phyloP scores from a whole-genome alignment of 1,140 invertebrate species.

The Uloborus diversus region DNA sequence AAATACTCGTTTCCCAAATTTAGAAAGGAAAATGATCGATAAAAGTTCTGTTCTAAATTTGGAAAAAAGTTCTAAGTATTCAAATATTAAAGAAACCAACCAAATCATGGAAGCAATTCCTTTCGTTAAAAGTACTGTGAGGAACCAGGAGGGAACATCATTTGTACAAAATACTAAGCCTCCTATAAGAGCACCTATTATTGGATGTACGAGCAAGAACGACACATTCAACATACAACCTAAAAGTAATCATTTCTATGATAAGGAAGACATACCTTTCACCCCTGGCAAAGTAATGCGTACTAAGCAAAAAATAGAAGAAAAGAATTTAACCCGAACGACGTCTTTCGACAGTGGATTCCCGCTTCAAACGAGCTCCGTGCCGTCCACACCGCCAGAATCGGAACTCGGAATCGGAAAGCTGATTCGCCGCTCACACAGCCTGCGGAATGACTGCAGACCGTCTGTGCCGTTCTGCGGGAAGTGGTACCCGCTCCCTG shows the following conservation, averaged over 20 bases:
- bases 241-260: constrained; percentile 63
- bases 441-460: constrained; percentile 62
- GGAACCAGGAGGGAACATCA: constrained; percentile 1
- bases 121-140: constrained; percentile 10
- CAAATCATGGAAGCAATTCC: constrained; percentile 1
- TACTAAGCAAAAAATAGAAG: constrained; percentile 79
- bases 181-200: constrained; percentile 61
- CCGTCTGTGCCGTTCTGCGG: neutral
- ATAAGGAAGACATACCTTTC: constrained; percentile 72
- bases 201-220: constrained; percentile 35
- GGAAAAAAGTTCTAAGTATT: too few relatives aligned
- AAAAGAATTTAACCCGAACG: constrained; percentile 65
- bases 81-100: neutral
- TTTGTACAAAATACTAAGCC: neutral
- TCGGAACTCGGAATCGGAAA: neutral
- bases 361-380: constrained; percentile 15
- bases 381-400: constrained; percentile 21
- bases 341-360: constrained; percentile 58
- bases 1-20: neutral
- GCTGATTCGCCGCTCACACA: constrained; percentile 57
- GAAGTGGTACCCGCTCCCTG: constrained; percentile 46
- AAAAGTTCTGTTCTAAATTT: neutral
- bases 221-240: constrained; percentile 1
- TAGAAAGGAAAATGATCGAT: neutral
- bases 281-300: constrained; percentile 70